A percentile compares a stretch with the other conserved stretches of the same genome.
phyloP scores from a whole-genome alignment of 2,888 invertebrate species.

The Apamea anceps region DNA sequence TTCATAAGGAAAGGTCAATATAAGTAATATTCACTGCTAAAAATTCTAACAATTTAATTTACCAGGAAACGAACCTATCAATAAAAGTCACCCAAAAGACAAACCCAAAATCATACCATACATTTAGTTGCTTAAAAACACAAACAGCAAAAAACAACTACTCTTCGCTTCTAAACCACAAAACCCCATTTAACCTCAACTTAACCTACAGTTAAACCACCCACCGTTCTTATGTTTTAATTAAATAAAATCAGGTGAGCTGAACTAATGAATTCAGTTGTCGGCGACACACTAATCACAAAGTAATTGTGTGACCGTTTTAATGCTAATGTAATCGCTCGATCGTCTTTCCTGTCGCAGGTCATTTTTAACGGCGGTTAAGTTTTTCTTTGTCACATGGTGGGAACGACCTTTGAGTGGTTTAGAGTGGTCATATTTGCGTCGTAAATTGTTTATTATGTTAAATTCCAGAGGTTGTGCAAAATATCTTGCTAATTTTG shows the following conservation, averaged over 20 bases:
- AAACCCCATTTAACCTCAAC: conserved; percentile 47
- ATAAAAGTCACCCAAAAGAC: not conserved
- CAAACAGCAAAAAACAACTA: not conserved
- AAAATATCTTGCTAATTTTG: conserved; percentile 24
- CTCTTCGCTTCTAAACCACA: conserved; percentile 37
- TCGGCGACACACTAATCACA: conserved; percentile 88
- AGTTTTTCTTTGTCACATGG: conserved; percentile 65
- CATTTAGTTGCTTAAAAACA: not conserved
- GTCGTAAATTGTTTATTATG: conserved; percentile 53
- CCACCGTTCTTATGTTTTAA: conserved; percentile 75
- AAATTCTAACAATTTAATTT: not conserved
- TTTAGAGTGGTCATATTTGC: conserved; percentile 37
- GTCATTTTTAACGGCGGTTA: conserved; percentile 61
- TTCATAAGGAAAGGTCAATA: not conserved
- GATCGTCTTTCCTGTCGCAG: conserved; percentile 74
- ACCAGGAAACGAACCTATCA: not conserved
- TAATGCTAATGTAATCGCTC: conserved; percentile 81
- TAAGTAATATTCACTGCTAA: not conserved
- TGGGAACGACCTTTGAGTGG: conserved; percentile 66
- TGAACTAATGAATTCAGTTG: conserved; percentile 90
- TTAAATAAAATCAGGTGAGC: conserved; percentile 90
- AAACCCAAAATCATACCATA: not conserved
- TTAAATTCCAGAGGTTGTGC: conserved; percentile 46
- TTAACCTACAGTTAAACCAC: conserved; percentile 55
- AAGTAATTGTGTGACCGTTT: conserved; percentile 89